phyloP scores from a whole-genome alignment of 2,888 invertebrate species.

The Drosophila bunnanda region DNA sequence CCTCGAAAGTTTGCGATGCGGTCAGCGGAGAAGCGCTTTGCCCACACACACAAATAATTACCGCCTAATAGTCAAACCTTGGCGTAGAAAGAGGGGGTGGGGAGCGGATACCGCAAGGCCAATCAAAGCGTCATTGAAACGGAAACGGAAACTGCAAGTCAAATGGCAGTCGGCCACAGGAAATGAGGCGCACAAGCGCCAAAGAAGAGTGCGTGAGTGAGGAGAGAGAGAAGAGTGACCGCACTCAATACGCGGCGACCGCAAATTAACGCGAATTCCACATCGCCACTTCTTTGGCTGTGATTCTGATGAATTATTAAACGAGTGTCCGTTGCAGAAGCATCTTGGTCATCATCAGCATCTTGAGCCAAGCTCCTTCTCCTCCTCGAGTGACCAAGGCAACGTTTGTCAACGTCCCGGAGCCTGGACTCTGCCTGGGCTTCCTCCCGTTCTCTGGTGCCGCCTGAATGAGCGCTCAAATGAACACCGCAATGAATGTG shows the following conservation, averaged over 20 bases:
- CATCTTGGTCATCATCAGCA: conserved; percentile 5
- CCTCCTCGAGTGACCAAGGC: conserved; percentile 36
- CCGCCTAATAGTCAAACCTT: conserved; percentile 43
- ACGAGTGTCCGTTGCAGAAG: conserved; percentile 40
- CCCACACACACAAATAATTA: conserved; percentile 64
- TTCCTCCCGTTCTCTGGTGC: neutral
- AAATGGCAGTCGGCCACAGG: conserved; percentile 73
- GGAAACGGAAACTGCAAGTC: conserved; percentile 80
- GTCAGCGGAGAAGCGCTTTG: conserved; percentile 28
- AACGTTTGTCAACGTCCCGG: conserved; percentile 54
- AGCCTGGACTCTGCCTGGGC: conserved; percentile 12
- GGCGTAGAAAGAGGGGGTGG: neutral
- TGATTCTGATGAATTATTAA: conserved; percentile 69
- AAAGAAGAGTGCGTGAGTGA: conserved; percentile 12
- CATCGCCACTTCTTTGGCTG: conserved; percentile 23
- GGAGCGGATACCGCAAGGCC: conserved; percentile 67
- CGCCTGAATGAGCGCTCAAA: conserved; percentile 74
- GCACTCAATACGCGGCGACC: conserved; percentile 43
- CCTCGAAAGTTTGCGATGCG: conserved; percentile 51
- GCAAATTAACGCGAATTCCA: conserved; percentile 65
- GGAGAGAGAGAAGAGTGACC: conserved; percentile 11
- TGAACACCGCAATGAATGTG: conserved; percentile 81
- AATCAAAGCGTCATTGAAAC: conserved; percentile 79
- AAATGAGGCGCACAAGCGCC: conserved; percentile 71
- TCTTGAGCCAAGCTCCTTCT: conserved; percentile 2